Evolutionary conservation across 1,140 invertebrate species (phyloP), one percentile per base, ranked within the genome.

Genomic region (Drosophila tani): DNA sequence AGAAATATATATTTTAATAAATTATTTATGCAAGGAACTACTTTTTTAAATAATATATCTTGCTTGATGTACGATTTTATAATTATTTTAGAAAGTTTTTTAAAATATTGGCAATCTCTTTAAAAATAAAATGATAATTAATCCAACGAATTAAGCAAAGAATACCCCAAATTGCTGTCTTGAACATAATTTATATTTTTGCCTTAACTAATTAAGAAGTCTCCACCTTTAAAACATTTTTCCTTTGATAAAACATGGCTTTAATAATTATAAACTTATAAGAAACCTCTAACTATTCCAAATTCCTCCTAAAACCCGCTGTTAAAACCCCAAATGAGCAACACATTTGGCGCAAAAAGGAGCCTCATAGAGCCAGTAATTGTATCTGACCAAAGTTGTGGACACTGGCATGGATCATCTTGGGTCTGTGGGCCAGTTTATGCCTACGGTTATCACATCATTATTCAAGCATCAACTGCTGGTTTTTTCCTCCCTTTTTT

Each of bases 361-460:
- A 29, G 29, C n/a, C 35, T 59, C 21, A 29, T 45, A 41, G 53
- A 56, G 55, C n/a, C 55, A 46, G 77, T 81, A 77, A 85, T 74
- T 84, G 73, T 85, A 85, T 84, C 82, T 84, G 66, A 67, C 32
- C 68, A 60, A 76, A 76, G 65, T 80, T 76, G 58, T 62, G 58
- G 51, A 70, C 64, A 70, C 67, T 69, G 47, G 64, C 35, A 19
- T 57, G 65, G 68, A 70, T 71, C 47, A 47, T 63, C 59, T 47
- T 46, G 55, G 74, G 70, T 75, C 63, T 62, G 59, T 60, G 68
- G 77, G 67, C 84, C 77, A 88, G 68, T 90, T 90, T 90, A 84
- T 88, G 84, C 81, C 84, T 88, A 88, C 84, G 84, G 84, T 88
- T 88, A 88, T 88, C 84, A 88, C 84, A 88, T 88, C 84, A 88